Evolutionary conservation across 2,797 vertebrate genomes (phyloP).

Genomic region (Psittacula derbiana): DNA sequence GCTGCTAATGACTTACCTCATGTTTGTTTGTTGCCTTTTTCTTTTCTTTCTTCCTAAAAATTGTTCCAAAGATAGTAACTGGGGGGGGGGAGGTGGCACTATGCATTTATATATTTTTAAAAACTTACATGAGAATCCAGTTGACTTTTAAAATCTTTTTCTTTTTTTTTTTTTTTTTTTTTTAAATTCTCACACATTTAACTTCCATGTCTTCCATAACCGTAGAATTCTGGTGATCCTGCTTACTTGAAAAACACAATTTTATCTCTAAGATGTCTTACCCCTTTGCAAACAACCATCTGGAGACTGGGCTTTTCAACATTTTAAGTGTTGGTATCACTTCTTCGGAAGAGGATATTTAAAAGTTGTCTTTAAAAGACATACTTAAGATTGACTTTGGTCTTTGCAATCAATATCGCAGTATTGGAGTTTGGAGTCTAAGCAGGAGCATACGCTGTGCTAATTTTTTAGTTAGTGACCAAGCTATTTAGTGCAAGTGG

Average conservation of each 20-base stretch:
- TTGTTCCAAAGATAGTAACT: background rate
- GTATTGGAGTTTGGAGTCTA: background rate
- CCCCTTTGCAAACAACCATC: constrained; percentile 51
- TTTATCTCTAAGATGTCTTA: constrained; percentile 42
- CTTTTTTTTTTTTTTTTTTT: background rate
- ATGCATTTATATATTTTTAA: background rate
- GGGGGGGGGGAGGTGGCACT: background rate
- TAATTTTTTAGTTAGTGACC: background rate
- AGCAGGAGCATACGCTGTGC: background rate
- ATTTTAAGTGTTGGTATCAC: background rate
- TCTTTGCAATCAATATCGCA: background rate
- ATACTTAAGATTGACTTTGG: background rate
- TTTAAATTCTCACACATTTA: background rate
- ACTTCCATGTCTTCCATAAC: background rate
- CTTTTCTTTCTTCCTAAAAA: background rate
- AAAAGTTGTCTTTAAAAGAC: background rate
- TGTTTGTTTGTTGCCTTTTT: background rate
- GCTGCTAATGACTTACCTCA: background rate
- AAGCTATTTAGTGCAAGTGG: background rate
- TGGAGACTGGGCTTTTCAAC: background rate
- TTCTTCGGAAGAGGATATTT: background rate
- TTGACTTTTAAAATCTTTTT: constrained; percentile 66
- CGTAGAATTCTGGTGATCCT: constrained; percentile 57
- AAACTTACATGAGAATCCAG: constrained; percentile 43
- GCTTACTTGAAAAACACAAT: constrained; percentile 27